Percentiles rank a stretch among this genome's conserved stretches.
These are phyloP conservation scores for Leptinotarsa lineolata DNA, from an alignment of 1,140 invertebrate genomes.

Conservation along the genomic window DNA sequence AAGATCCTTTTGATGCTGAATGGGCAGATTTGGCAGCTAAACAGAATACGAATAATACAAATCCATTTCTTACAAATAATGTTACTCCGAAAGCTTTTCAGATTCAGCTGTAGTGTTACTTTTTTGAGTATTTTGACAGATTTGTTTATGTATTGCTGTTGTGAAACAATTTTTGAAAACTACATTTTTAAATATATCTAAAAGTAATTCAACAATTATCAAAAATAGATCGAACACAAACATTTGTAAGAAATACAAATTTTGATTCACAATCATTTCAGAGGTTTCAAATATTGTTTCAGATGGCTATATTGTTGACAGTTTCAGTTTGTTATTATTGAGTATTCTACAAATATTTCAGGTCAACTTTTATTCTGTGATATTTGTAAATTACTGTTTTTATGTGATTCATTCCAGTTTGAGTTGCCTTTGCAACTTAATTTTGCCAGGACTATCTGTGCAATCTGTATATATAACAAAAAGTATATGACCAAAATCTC, in stretches of 20 bases:
- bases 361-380: conserved; percentile 12
- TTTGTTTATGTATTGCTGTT: neutral
- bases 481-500: neutral
- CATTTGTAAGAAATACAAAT: neutral
- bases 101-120: conserved; percentile 64
- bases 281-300: neutral
- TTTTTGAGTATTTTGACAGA: conserved; percentile 17
- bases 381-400: conserved; percentile 20
- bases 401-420: conserved; percentile 30
- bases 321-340: conserved; percentile 7
- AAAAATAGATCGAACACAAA: neutral
- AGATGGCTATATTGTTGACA: conserved; percentile 9
- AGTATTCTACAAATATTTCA: conserved; percentile 27
- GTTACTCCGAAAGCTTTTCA: conserved; percentile 66
- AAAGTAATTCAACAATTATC: no score
- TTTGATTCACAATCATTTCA: neutral
- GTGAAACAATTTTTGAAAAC: conserved; percentile 3
- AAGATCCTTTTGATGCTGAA: conserved; percentile 85
- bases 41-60: conserved; percentile 56
- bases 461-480: conserved; percentile 41
- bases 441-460: conserved; percentile 47
- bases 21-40: conserved; percentile 68
- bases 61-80: conserved; percentile 61
- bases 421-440: conserved; percentile 13
- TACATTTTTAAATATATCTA: no score